These are phyloP conservation scores for Loripinus fragilis DNA, from an alignment of 2,888 invertebrate species.

Conservation along the genomic window DNA sequence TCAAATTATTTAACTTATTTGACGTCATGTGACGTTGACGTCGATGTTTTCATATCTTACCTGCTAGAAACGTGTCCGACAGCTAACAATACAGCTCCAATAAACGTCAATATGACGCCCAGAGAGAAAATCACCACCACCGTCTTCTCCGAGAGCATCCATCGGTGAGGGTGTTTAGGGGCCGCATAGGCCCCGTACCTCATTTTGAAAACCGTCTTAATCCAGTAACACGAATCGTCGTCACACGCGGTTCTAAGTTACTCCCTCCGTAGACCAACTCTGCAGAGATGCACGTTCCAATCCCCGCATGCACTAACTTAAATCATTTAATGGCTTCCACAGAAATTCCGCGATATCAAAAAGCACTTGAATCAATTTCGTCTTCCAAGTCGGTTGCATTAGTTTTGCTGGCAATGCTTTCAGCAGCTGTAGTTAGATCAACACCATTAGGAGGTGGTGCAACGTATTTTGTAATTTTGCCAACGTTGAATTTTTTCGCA, in stretches of 20 bases:
- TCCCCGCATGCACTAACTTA: neutral
- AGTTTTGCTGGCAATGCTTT: neutral
- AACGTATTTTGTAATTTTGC: no score
- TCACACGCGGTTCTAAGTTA: neutral
- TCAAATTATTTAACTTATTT: no score
- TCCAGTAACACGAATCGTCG: neutral
- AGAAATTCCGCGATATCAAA: slow-evolving; percentile 6
- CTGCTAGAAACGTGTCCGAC: slow-evolving; percentile 48
- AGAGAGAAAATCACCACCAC: slow-evolving; percentile 71
- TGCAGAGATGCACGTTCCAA: neutral
- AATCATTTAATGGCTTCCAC: neutral
- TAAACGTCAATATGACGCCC: slow-evolving; percentile 73
- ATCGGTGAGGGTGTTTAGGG: slow-evolving; percentile 61
- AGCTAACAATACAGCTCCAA: slow-evolving; percentile 73
- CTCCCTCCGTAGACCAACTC: neutral
- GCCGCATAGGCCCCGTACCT: slow-evolving; percentile 46
- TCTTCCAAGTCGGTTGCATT: neutral
- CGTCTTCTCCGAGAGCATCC: slow-evolving; percentile 66
- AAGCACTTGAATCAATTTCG: neutral
- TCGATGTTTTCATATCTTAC: no score
- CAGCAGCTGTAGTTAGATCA: slow-evolving; percentile 2
- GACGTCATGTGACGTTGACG: no score
- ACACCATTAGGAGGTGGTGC: neutral
- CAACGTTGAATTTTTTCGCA: no score
- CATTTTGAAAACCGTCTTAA: slow-evolving; percentile 15